A percentile compares a stretch with the other conserved stretches of the same genome.
These are phyloP conservation scores for Calyptomena viridis DNA, from an alignment of 2,113 vertebrate species.

Conservation along the genomic window DNA sequence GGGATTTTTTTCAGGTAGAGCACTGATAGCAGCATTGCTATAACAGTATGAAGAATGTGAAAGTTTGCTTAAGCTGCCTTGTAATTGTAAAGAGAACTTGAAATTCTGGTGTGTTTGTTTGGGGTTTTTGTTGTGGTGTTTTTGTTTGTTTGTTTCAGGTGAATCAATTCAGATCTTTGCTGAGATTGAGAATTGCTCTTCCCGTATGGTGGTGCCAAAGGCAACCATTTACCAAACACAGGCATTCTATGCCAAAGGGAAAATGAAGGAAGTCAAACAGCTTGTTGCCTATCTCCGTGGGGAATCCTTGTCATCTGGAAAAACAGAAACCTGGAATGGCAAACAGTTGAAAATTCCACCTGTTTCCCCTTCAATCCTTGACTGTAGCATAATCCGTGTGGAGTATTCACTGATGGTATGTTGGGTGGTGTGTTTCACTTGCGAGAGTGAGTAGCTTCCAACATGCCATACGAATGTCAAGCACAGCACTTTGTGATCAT, in stretches of 20 bases:
- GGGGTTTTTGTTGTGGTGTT: conserved; percentile 34
- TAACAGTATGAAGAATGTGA: too few species aligned
- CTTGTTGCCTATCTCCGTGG: conserved; percentile 94
- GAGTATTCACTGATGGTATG: conserved; percentile 96
- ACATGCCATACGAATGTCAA: background rate
- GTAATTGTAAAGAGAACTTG: too few species aligned
- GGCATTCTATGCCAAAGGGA: conserved; percentile 99
- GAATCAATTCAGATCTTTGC: conserved; percentile 99
- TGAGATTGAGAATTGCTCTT: conserved; percentile 98
- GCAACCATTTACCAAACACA: conserved; percentile 99
- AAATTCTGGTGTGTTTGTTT: background rate
- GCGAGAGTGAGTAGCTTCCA: too few species aligned
- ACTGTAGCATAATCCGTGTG: conserved; percentile 97
- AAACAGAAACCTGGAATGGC: conserved; percentile 97
- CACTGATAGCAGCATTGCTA: background rate
- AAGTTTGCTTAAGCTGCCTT: too few species aligned
- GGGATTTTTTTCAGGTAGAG: background rate
- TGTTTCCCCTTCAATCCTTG: conserved; percentile 94
- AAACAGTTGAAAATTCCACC: conserved; percentile 97
- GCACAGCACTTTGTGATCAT: background rate
- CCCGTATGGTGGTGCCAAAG: conserved; percentile 97
- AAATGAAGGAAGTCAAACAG: conserved; percentile 99
- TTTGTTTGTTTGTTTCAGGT: conserved; percentile 80
- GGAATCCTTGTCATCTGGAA: conserved; percentile 95
- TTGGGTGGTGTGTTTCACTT: background rate